Evolutionary conservation across 2,113 vertebrate genomes (phyloP).

Genomic region (Vidua macroura): DNA sequence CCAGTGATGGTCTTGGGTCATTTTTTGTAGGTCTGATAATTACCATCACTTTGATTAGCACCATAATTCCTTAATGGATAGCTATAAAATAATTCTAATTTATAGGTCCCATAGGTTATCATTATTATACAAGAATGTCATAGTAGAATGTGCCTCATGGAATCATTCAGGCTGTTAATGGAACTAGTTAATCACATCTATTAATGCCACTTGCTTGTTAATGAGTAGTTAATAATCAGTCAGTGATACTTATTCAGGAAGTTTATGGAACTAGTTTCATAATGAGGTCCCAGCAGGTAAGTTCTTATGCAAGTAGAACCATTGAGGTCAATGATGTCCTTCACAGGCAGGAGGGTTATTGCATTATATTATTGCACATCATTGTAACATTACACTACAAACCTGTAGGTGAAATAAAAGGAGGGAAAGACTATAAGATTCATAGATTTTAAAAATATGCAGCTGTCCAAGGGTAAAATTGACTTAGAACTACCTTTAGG

Average conservation of each 20-base stretch:
- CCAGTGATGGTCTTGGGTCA: neutral
- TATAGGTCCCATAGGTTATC: neutral
- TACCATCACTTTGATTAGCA: neutral
- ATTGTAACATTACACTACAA: neutral
- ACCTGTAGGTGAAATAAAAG: neutral
- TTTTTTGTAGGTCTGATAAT: neutral
- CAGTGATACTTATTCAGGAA: neutral
- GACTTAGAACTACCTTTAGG: neutral
- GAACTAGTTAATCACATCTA: conserved; percentile 3
- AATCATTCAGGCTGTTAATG: neutral
- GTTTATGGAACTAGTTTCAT: neutral
- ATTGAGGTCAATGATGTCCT: neutral
- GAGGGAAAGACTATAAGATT: neutral
- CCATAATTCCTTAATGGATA: neutral
- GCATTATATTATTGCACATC: neutral
- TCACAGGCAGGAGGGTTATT: neutral
- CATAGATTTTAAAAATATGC: neutral
- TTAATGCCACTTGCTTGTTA: conserved; percentile 15
- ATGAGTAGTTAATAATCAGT: conserved; percentile 27
- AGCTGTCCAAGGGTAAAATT: neutral
- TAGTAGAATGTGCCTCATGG: neutral
- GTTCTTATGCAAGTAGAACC: neutral
- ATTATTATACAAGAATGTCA: neutral
- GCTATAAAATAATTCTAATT: conserved; percentile 17
- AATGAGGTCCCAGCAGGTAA: neutral